Percentiles rank a stretch among this genome's conserved stretches.
Evolutionary conservation across 2,888 invertebrate species (phyloP).

Genomic region (Nemapogon koenigi): DNA sequence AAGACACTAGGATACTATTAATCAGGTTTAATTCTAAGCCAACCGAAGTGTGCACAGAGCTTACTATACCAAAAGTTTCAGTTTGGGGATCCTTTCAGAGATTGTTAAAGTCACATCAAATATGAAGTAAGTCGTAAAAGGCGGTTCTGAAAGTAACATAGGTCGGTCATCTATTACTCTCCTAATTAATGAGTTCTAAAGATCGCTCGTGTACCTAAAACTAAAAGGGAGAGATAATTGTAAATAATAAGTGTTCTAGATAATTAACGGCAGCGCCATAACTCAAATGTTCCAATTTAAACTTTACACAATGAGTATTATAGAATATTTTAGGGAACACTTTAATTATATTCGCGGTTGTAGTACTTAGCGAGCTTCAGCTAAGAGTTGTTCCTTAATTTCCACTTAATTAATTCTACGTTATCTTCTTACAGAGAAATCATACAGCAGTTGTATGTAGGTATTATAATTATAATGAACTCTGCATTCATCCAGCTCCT

Average conservation of each 20-base stretch:
- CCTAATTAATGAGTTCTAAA: constrained; percentile 10
- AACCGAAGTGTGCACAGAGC: background rate
- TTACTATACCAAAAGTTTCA: no score
- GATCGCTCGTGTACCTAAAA: constrained; percentile 25
- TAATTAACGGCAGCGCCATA: constrained; percentile 4
- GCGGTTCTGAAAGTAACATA: no score
- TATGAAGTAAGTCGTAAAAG: no score
- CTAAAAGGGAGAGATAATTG: constrained; percentile 27
- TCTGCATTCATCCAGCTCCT: constrained; percentile 20
- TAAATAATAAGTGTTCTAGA: constrained; percentile 32
- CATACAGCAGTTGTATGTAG: constrained; percentile 3
- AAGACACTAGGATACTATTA: constrained; percentile 14
- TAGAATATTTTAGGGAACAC: constrained; percentile 4
- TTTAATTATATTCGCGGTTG: constrained; percentile 6
- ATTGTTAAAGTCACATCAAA: constrained; percentile 1
- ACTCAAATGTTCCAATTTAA: constrained; percentile 4
- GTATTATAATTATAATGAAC: constrained; percentile 7
- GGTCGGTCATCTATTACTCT: background rate
- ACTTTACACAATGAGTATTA: constrained; percentile 5
- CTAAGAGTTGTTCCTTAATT: constrained; percentile 3
- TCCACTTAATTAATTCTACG: constrained; percentile 4
- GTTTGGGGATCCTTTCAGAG: background rate
- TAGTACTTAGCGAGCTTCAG: constrained; percentile 1
- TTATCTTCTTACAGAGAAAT: background rate
- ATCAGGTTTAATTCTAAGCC: constrained; percentile 14